These are phyloP conservation scores for Mystacornis crossleyi DNA, from an alignment of 2,113 vertebrate species.

Conservation along the genomic window DNA sequence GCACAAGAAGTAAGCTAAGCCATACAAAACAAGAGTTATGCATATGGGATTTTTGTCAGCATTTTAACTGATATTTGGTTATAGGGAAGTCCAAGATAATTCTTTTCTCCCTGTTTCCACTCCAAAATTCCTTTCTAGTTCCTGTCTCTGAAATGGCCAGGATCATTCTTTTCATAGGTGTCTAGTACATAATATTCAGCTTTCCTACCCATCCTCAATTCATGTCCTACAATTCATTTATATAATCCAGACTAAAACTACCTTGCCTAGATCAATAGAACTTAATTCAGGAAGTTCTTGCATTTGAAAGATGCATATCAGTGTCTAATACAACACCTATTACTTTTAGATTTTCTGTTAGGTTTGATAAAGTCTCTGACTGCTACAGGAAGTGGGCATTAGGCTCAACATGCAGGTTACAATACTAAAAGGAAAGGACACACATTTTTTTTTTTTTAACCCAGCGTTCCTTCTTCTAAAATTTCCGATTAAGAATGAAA, in stretches of 20 bases:
- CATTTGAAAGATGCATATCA: background rate
- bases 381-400: rapidly evolving
- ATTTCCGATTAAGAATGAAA: background rate
- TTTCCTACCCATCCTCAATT: background rate
- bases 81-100: background rate
- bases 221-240: background rate
- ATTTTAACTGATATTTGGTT: background rate
- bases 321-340: background rate
- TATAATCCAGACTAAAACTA: background rate
- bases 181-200: background rate
- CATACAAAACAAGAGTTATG: background rate
- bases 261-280: background rate
- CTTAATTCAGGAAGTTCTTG: background rate
- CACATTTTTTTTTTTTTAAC: rapidly evolving
- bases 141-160: background rate
- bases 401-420: background rate
- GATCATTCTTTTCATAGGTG: background rate
- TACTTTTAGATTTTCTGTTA: background rate
- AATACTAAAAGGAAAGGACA: background rate
- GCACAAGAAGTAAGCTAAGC: background rate
- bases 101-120: background rate
- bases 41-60: background rate
- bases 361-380: background rate
- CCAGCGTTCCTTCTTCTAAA: rapidly evolving
- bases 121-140: background rate